Evolutionary conservation across 2,113 vertebrate genomes (phyloP), one percentile per base, ranked within the genome.

Genomic region (Peromyscus leucopus): DNA sequence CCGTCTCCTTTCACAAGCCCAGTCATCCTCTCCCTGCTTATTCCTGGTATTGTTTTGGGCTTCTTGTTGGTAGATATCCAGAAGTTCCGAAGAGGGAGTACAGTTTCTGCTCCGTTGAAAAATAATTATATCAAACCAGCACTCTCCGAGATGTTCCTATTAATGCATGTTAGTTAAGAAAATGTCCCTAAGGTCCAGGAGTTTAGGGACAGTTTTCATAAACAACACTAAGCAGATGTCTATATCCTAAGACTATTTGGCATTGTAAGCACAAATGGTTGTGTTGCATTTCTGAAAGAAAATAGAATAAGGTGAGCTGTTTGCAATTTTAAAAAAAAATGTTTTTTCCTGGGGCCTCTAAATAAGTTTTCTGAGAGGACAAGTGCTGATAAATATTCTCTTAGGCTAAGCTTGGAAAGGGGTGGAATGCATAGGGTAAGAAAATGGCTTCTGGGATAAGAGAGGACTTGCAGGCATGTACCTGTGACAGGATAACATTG

Each of bases 101-200:
- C 21, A 87, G 55, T 86, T 90, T 85, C 79, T 91, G 72, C 82
- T 87, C 36, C 82, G 31, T 17, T 78, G 55, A 90, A 79, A 93
- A 91, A 21, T 80, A 90, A 79, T 80, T 91, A 74, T 74, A 19
- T 17, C 65, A 48, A 65, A 80, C 28, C 26, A 46, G 7, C 36
- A 72, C n/a, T 94, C 63, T 46, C 39, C 36, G 65, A 72, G 63
- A 46, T 80, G 85, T 24, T n/a, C 48, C 67, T 91, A 46, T 63
- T 74, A 87, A 86, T 48, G 72, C 46, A 86, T 42, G 28, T 39
- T 57, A 91, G 63, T n/a, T 46, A 82, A 82, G 75, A 94, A 78
- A 82, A 75, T 31, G 5, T 67, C 31, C 31, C 22, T 55, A 10
- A 59, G n/a, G 33, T 46, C 22, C 46, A 72, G n/a, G 75, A 82